A percentile compares a stretch with the other conserved stretches of the same genome.
These are phyloP conservation scores for Psilopsiagon aurifrons DNA, from an alignment of 2,113 vertebrate species.

Conservation along the genomic window DNA sequence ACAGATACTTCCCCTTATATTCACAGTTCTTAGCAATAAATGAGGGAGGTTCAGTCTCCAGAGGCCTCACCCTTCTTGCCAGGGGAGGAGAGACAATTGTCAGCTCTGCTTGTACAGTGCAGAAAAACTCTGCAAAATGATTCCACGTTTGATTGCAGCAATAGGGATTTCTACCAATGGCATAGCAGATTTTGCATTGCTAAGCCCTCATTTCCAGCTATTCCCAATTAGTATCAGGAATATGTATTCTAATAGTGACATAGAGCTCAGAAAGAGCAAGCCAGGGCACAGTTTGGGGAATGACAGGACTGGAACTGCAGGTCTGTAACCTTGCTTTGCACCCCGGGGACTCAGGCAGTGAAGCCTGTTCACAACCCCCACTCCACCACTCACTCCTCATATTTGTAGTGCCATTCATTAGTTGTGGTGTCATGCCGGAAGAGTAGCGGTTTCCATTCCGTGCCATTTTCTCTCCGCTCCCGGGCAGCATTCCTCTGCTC, in stretches of 20 bases:
- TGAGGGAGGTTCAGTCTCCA: not conserved
- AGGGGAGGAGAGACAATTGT: not conserved
- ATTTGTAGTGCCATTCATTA: slow-evolving; percentile 88
- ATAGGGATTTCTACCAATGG: not conserved
- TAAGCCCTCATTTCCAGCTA: not conserved
- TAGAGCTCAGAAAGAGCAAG: not conserved
- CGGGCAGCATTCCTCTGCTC: slow-evolving; percentile 83
- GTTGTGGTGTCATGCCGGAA: slow-evolving; percentile 80
- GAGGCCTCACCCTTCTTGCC: not conserved
- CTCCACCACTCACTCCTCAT: slow-evolving; percentile 81
- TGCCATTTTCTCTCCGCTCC: slow-evolving; percentile 79
- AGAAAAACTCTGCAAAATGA: not conserved
- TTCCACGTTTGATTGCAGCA: not conserved
- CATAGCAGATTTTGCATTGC: not conserved
- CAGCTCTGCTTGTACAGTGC: not conserved
- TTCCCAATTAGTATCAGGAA: not conserved
- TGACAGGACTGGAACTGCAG: not conserved
- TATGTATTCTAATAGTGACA: not conserved
- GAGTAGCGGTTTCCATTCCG: slow-evolving; percentile 80
- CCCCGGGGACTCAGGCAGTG: not conserved
- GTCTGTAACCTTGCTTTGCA: not conserved
- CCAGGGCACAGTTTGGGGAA: not conserved
- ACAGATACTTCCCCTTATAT: not conserved
- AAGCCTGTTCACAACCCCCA: not conserved
- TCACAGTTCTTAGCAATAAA: not conserved